Base-by-base conservation (phyloP, 2,797 vertebrate species). In the Enteromius trimaculatus region DNA sequence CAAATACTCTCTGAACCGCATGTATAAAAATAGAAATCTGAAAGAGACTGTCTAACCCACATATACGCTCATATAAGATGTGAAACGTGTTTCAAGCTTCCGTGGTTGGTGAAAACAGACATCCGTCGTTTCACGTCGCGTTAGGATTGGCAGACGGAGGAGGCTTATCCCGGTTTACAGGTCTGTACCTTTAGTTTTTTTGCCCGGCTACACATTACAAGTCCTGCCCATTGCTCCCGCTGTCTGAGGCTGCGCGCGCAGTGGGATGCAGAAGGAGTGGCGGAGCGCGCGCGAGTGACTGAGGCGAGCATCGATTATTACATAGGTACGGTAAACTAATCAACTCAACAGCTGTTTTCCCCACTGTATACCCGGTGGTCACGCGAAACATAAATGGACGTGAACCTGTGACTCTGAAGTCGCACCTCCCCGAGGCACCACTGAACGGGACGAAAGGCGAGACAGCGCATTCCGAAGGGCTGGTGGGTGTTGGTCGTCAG, bases 211-310 rank as follows among this genome's bases (percentile, higher is more conserved):
- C 89, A 84, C 85, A 83, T 86, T 86, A 83, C 85, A 83, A 74
- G 88, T 86, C 87, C 88, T 88, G 85, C 89, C 90, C 87, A 89
- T 89, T 88, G 79, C 83, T 86, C 82, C 58, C 81, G 81, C 85
- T 86, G 81, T 80, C 85, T 77, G 86, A 79, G 87, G 87, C 84
- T 89, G 83, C 87, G 88, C 86, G 84, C 86, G 74, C 88, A 83
- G 77, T 71, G 80, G 77, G 86, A 87, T 88, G 91, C 87, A 88
- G 90, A 89, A 88, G 89, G 87, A 89, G 90, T 87, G 88, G 86
- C 88, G 75, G 86, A 79, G 85, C 66, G 82, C 76, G 85, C 87
- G 82, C 81, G 51, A 68, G 80, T 81, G 82, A 85, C 86, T 83
- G 86, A 86, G 79, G 86, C 86, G 80, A 72, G 79, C 82, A 55